Conservation (phyloP, 2,888 invertebrate species). For the Cantharis lateralis region DNA sequence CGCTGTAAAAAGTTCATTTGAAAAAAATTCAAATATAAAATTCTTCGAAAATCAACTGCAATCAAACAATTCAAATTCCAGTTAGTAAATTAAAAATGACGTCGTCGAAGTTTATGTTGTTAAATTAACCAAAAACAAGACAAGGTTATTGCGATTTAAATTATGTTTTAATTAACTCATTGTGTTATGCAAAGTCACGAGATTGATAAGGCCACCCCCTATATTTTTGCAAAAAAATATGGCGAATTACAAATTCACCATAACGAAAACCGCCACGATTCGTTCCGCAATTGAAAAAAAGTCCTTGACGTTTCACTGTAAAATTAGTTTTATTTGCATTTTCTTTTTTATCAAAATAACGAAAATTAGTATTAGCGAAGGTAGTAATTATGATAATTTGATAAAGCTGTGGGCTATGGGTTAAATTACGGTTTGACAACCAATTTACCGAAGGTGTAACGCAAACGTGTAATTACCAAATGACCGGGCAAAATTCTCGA, state of each 20-base stretch:
- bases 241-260: background rate
- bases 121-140: constrained; percentile 10
- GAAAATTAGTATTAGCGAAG: background rate
- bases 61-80: background rate
- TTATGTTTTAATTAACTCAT: background rate
- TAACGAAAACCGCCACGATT: background rate
- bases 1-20: background rate
- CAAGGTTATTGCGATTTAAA: constrained; percentile 2
- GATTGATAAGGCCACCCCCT: background rate
- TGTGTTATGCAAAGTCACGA: background rate
- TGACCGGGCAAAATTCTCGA: background rate
- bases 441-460: background rate
- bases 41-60: background rate
- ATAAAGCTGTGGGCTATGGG: background rate
- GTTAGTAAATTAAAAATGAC: background rate
- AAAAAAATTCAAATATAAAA: background rate
- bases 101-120: constrained; percentile 7
- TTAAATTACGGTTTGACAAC: background rate
- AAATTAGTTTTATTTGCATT: background rate
- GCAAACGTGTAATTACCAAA: background rate
- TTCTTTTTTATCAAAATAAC: background rate
- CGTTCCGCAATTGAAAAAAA: background rate
- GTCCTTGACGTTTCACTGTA: background rate
- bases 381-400: background rate
- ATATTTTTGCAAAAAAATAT: background rate